These are phyloP conservation scores for Rhabdomys dilectus DNA, from an alignment of 2,113 vertebrate species.

Conservation along the genomic window DNA sequence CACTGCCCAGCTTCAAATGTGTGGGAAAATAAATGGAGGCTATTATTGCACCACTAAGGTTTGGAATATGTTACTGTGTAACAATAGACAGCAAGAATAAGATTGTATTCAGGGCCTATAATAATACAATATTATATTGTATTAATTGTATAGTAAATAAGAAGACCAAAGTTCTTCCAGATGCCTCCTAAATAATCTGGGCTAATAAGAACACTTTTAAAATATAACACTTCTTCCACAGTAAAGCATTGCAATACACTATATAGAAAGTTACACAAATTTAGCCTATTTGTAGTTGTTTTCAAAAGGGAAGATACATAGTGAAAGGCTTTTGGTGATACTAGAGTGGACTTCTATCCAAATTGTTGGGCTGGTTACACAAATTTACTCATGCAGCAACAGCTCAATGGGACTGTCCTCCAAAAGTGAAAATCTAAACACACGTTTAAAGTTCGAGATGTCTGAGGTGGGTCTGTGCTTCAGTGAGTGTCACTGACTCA, in stretches of 20 bases:
- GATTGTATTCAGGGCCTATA: background rate
- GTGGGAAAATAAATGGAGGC: background rate
- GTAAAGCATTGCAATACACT: background rate
- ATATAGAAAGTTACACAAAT: background rate
- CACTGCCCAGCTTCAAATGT: background rate
- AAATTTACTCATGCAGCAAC: background rate
- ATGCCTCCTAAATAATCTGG: background rate
- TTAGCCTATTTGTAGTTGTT: background rate
- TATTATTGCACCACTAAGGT: background rate
- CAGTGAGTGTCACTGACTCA: background rate
- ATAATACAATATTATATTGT: no score
- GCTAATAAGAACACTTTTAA: background rate
- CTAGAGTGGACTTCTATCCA: background rate
- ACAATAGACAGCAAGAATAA: background rate
- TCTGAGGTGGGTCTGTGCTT: background rate
- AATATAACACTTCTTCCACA: background rate
- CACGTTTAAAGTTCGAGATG: background rate
- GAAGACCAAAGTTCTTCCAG: background rate
- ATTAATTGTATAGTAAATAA: background rate
- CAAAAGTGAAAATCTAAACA: background rate
- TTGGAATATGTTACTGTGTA: background rate
- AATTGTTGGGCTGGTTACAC: background rate
- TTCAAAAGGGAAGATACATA: conserved; percentile 1
- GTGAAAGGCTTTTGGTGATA: background rate
- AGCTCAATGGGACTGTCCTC: background rate